These are phyloP conservation scores for Episyrphus balteatus DNA, from an alignment of 1,140 invertebrate species.

Conservation along the genomic window DNA sequence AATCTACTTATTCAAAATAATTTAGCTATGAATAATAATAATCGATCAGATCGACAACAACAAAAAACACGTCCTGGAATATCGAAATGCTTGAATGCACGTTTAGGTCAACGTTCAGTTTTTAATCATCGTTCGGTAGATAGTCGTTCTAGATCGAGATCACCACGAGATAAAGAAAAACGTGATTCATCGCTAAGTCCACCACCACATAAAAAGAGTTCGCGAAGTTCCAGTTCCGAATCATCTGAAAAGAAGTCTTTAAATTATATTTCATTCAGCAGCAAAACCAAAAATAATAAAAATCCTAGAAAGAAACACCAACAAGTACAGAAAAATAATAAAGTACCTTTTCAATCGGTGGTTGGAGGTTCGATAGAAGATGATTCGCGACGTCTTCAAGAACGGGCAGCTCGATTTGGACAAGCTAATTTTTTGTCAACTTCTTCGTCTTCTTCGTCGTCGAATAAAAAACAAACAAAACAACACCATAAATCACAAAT, in stretches of 20 bases:
- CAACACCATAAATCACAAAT: conserved; percentile 6
- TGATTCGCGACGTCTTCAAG: conserved; percentile 62
- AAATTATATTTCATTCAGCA: conserved; percentile 25
- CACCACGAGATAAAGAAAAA: conserved; percentile 8
- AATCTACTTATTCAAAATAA: conserved; percentile 37
- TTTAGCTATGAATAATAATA: too few species aligned
- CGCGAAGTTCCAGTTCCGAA: conserved; percentile 15
- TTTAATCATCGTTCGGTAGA: conserved; percentile 13
- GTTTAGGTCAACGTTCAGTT: conserved; percentile 12
- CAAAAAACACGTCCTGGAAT: conserved; percentile 16
- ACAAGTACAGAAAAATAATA: conserved; percentile 41
- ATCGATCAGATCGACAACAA: conserved; percentile 14
- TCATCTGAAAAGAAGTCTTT: conserved; percentile 15
- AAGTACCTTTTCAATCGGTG: conserved; percentile 52
- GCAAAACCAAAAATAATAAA: conserved; percentile 20
- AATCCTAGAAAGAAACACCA: conserved; percentile 18
- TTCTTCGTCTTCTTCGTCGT: conserved; percentile 29
- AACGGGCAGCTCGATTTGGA: conserved; percentile 77
- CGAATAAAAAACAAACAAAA: conserved; percentile 25
- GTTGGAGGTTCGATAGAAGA: conserved; percentile 50
- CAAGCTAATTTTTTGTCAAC: conserved; percentile 35
- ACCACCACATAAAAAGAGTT: conserved; percentile 24
- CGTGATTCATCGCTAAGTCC: conserved; percentile 19
- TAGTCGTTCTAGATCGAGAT: conserved; percentile 13
- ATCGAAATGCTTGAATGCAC: conserved; percentile 12